These are phyloP conservation scores for Imbricaverruca yamaguchii DNA, from an alignment of 2,888 invertebrate species.

Conservation along the genomic window DNA sequence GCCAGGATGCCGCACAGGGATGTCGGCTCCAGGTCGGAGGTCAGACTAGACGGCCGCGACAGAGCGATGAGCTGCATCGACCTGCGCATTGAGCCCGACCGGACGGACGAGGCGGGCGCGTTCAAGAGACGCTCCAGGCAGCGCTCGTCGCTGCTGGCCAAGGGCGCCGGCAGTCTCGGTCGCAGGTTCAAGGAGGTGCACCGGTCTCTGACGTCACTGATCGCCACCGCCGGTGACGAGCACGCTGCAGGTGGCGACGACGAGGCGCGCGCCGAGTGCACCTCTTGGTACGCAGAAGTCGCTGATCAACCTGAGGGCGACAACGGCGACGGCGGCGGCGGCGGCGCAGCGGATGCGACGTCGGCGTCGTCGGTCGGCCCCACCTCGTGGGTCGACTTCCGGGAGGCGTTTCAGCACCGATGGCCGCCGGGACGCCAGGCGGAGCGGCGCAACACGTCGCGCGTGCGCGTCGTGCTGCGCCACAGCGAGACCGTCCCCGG, in stretches of 20 bases:
- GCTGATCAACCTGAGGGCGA: too few relatives aligned
- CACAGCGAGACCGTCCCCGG: not conserved
- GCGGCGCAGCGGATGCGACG: not conserved
- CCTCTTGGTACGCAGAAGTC: too few relatives aligned
- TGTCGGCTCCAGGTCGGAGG: too few relatives aligned
- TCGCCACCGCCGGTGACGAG: not conserved
- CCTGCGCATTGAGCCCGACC: not conserved
- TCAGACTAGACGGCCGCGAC: not conserved
- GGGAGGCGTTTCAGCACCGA: not conserved
- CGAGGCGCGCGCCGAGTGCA: too few relatives aligned
- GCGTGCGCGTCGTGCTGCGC: not conserved
- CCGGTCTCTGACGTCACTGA: not conserved
- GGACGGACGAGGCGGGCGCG: not conserved
- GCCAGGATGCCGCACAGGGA: too few relatives aligned
- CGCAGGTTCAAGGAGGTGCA: not conserved
- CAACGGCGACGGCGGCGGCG: too few relatives aligned
- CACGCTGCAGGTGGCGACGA: too few relatives aligned
- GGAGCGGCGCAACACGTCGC: not conserved
- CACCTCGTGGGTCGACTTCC: not conserved
- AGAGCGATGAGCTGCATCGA: not conserved
- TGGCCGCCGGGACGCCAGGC: not conserved
- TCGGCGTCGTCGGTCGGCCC: not conserved
- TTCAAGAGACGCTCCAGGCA: not conserved
- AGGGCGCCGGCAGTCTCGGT: not conserved
- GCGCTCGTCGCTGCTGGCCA: not conserved